Evolutionary conservation across 2,113 vertebrate species (phyloP).

Genomic region (Parotia lawesii): DNA sequence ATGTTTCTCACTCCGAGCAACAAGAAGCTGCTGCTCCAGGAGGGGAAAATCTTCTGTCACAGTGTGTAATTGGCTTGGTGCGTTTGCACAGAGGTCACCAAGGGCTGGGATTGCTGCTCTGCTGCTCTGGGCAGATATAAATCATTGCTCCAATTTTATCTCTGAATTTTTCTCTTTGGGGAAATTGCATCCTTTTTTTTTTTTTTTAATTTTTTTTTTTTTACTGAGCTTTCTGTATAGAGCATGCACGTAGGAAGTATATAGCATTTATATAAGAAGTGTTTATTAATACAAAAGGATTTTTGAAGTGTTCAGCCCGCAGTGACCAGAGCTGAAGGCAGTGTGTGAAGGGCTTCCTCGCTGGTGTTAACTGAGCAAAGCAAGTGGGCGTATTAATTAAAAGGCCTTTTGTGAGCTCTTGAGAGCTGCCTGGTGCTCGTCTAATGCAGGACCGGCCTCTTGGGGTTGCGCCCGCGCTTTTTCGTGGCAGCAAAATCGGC

Average conservation of each 20-base stretch:
- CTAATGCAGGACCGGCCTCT: not conserved
- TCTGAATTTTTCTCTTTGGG: not conserved
- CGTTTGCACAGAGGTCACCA: not conserved
- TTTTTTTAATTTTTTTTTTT: not conserved
- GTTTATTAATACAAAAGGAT: not conserved
- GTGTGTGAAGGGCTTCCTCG: not conserved
- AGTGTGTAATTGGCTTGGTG: not conserved
- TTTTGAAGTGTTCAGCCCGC: not conserved
- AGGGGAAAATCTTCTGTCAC: not conserved
- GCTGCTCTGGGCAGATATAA: constrained; percentile 2
- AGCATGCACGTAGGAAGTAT: not conserved
- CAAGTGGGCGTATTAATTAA: not conserved
- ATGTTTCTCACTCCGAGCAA: not conserved
- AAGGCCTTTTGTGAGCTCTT: not conserved
- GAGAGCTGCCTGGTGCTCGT: not conserved
- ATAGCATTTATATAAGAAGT: not conserved
- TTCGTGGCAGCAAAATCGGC: not conserved
- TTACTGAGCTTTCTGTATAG: not conserved
- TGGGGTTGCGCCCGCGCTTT: not conserved
- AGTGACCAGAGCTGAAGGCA: not conserved
- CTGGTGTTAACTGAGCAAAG: not conserved
- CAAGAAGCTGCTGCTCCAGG: not conserved
- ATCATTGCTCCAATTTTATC: constrained; percentile 10
- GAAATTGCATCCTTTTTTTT: not conserved
- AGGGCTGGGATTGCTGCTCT: constrained; percentile 17